phyloP scores from a whole-genome alignment of 1,140 invertebrate species.

The Aphelenchoides avenae region DNA sequence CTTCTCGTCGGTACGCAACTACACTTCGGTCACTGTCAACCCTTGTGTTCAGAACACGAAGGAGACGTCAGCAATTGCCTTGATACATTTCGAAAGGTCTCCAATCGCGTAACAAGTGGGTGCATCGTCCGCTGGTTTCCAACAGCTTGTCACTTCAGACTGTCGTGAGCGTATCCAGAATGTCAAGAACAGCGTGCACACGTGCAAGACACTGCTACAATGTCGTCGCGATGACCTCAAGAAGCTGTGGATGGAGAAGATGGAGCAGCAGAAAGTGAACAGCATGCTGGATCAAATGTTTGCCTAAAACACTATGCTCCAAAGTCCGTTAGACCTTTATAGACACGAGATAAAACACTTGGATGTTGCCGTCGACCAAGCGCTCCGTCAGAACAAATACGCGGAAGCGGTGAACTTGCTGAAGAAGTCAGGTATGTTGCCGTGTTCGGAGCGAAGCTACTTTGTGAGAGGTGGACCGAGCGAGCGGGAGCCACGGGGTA shows the following conservation, averaged over 20 bases:
- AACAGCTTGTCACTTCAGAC: slow-evolving; percentile 57
- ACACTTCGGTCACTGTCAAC: not conserved
- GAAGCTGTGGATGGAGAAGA: slow-evolving; percentile 64
- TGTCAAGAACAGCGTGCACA: slow-evolving; percentile 81
- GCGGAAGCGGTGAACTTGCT: slow-evolving; percentile 45
- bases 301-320: slow-evolving; percentile 26
- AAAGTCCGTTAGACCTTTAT: slow-evolving; percentile 28
- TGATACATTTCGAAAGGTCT: slow-evolving; percentile 77
- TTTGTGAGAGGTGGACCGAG: too few relatives aligned
- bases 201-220: slow-evolving; percentile 81
- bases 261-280: slow-evolving; percentile 47
- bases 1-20: slow-evolving; percentile 69
- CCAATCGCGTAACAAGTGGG: slow-evolving; percentile 60
- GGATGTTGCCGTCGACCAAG: slow-evolving; percentile 39
- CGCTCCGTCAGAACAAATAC: slow-evolving; percentile 35
- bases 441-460: not conserved
- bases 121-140: not conserved
- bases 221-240: slow-evolving; percentile 86
- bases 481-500: too few relatives aligned
- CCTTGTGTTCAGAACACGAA: slow-evolving; percentile 69
- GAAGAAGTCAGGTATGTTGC: slow-evolving; percentile 33
- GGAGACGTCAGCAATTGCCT: slow-evolving; percentile 81
- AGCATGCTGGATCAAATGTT: slow-evolving; percentile 53
- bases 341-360: slow-evolving; percentile 54
- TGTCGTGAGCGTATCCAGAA: slow-evolving; percentile 76